Conservation (phyloP, 2,888 invertebrate genomes). For the Bimastos eiseni region DNA sequence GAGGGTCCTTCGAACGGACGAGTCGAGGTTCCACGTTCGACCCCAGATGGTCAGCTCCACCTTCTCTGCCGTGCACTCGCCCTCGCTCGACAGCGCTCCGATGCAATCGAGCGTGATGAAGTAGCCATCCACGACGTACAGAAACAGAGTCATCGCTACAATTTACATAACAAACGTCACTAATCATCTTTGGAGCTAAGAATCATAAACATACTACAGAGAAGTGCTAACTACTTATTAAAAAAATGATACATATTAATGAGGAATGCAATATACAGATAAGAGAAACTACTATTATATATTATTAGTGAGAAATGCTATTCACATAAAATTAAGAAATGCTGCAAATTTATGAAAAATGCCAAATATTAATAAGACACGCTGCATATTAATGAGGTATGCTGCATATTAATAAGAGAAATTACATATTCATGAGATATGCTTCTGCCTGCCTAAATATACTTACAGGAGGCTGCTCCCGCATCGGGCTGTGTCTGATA, state of each 20-base stretch:
- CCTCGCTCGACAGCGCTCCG: background rate
- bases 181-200: background rate
- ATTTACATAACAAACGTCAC: background rate
- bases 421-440: background rate
- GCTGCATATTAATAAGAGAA: no score
- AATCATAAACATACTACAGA: background rate
- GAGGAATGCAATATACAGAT: no score
- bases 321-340: no score
- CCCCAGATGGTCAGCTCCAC: slow-evolving; percentile 27
- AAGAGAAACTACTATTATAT: no score
- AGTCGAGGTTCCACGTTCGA: background rate
- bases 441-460: background rate
- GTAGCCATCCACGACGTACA: slow-evolving; percentile 20
- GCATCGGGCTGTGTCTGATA: background rate
- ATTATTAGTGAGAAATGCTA: no score
- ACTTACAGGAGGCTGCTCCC: background rate
- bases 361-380: no score
- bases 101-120: slow-evolving; percentile 18
- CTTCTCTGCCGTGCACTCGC: slow-evolving; percentile 7
- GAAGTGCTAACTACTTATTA: no score
- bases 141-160: background rate
- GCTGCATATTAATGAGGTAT: no score
- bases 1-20: background rate
- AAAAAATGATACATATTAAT: no score
- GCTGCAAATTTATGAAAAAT: no score